Evolutionary conservation across 2,113 vertebrate species (phyloP).

Genomic region (Oryctolagus cuniculus): DNA sequence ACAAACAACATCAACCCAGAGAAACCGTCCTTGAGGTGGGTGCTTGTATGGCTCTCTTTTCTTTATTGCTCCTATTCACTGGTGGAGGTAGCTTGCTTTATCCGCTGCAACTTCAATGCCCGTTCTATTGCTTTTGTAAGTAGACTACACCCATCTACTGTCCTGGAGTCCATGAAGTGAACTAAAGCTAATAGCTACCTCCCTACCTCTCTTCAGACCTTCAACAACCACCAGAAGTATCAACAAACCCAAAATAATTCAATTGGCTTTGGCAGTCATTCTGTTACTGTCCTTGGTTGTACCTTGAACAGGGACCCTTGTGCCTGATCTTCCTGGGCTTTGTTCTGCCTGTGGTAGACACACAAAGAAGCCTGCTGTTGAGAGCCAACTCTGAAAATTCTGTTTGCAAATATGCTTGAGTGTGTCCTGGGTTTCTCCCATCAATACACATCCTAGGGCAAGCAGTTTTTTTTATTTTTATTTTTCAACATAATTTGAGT

Average conservation of each 20-base stretch:
- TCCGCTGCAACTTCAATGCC: background rate
- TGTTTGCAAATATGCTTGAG: background rate
- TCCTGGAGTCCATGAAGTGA: background rate
- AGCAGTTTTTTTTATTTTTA: slow-evolving; percentile 10
- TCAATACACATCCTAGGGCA: background rate
- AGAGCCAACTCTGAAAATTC: background rate
- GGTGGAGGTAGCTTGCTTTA: background rate
- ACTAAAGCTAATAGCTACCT: background rate
- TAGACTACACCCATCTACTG: background rate
- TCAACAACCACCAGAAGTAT: background rate
- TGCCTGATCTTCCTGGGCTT: background rate
- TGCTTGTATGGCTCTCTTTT: background rate
- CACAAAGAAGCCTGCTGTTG: background rate
- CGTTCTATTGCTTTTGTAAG: background rate
- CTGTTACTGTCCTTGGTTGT: background rate
- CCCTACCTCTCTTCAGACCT: background rate
- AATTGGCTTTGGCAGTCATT: background rate
- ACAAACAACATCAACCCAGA: background rate
- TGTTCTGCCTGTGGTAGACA: background rate
- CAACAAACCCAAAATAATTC: background rate
- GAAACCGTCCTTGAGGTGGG: background rate
- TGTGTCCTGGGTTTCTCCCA: background rate
- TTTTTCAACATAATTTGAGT: slow-evolving; percentile 1
- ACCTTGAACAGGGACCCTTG: background rate
- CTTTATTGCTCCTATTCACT: background rate